Conservation (phyloP, 64 coral and sea anemone species). For the Montipora sp. region DNA sequence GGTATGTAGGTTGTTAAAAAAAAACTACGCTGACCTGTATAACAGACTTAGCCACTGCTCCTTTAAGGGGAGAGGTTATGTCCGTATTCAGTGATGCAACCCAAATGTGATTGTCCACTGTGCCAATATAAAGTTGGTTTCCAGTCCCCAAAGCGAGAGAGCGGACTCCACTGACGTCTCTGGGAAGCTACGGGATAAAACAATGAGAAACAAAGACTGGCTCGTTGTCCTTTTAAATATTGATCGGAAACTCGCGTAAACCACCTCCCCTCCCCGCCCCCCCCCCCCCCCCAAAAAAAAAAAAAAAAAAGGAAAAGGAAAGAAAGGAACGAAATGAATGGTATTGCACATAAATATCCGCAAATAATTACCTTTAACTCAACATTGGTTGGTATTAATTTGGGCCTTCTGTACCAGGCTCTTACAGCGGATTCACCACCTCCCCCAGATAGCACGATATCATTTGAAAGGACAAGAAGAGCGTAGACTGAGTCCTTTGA, state of each 20-base stretch:
- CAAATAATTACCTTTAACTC: conserved; percentile 62
- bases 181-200: conserved; percentile 26
- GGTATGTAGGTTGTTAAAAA: too few relatives aligned
- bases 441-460: conserved; percentile 77
- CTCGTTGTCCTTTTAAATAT: too few relatives aligned
- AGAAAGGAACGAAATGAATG: too few relatives aligned
- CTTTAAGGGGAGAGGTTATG: conserved; percentile 64
- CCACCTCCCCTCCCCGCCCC: too few relatives aligned
- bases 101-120: conserved; percentile 86
- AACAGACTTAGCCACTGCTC: conserved; percentile 42
- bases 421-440: conserved; percentile 76
- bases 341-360: neutral
- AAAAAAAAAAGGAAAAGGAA: neutral
- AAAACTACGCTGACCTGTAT: conserved; percentile 51
- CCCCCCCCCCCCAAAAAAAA: too few relatives aligned
- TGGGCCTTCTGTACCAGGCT: conserved; percentile 76
- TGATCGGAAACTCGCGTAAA: too few relatives aligned
- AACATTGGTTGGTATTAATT: conserved; percentile 71
- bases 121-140: conserved; percentile 70
- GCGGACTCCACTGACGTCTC: conserved; percentile 68
- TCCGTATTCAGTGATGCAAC: conserved; percentile 55
- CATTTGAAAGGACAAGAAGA: conserved; percentile 70
- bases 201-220: neutral
- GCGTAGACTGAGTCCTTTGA: conserved; percentile 77
- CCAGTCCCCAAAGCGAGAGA: conserved; percentile 51